Base-by-base conservation (phyloP, 1,140 invertebrate genomes). In the Schmidtea mediterranea region DNA sequence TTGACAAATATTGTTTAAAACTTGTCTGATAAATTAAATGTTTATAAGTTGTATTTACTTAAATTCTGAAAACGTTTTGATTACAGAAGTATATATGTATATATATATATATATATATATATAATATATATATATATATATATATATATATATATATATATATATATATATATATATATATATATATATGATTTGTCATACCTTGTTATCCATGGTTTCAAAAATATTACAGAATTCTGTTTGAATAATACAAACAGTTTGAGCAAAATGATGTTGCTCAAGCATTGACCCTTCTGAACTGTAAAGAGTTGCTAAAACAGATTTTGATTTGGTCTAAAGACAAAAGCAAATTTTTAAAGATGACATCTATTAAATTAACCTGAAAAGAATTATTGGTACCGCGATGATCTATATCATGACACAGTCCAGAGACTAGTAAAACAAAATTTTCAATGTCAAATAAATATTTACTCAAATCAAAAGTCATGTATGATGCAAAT, bases 201-300 rank as follows among this genome's bases (percentile, higher is more conserved):
- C 52, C 8, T 51, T 39, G 0, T 52, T 47, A n/a, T 50, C 47
- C 5, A 61, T 43, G 40, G 52, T 53, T 1, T 54, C 51, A 32
- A 59, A 59, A 9, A 61, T 57, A 47, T 59, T 57, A 24, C 55
- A 52, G 2, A 54, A 57, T 21, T 57, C 53, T 24, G 52, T 53
- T 40, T 56, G 49, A 13, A 51, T 22, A 18, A 53, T 51, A 36
- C 48, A 48, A 2, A 61, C 53, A 2, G 56, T 60, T 43, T 59
- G 57, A 38, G 58, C 55, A 38, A 59, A 61, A 46, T 61, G 59
- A 48, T 59, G 58, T 18, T 60, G 54, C 49, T 61, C 58, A 55
- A 61, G 58, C 2, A 58, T 53, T 5, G 58, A 59, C 12, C 36
- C 51, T 37, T 36, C 19, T 3, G 56, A 58, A 15, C 53, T 53